Evolutionary conservation across 30 jellyfish, hydroid and myxozoan species (phyloP), one percentile per base, ranked within the genome.

Genomic region (Chrysaora quinquecirrha): DNA sequence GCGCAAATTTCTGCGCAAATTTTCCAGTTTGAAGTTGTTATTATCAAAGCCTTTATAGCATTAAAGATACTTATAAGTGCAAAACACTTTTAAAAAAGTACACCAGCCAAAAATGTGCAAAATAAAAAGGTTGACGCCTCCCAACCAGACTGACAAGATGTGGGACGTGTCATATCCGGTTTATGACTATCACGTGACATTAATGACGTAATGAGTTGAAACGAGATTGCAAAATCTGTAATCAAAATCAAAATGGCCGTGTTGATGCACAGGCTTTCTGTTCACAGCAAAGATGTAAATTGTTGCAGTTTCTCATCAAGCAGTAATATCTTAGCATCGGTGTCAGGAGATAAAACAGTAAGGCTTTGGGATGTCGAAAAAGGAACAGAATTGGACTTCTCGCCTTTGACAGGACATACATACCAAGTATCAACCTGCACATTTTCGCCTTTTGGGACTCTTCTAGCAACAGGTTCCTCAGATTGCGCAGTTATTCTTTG

Each of bases 401-500:
- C 98, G 12, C 98, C 98, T 30, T 62, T 91, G 50, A 43, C 79
- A 11, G 95, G 95, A 18, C 98, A 91, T 71, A 79, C 31, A 18
- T 85, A 82, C 80, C 87, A 71, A 46, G 98, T 91, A 31, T 70
- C 95, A 27, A 48, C 94, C 22, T 91, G 98, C 64, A 90, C 94
- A 20, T 85, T 91, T 73, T 91, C 98, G 52, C 98, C 98, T 18
- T 80, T 91, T 65, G 96, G 96, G 23, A 75, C 96, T 20, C 49
- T 91, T 20, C 88, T 91, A 6, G 98, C 95, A 7, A 91, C 96
- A 19, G 98, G 98, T 60, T 91, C 98, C 19, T 96, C 76, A 72
- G 98, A 91, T 50, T 69, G 95, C 81, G 67, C 83, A 20, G 88
- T 91, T n/a, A 25, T 86, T 19, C 78, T 91, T n/a, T 91, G 98